phyloP scores from a whole-genome alignment of 1,140 invertebrate species.

The silkworm (Bombyx mori) region ASM3026992v2 NC_085108.1:5316001-5316500 shows the following conservation, averaged over 20 bases:
- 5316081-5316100: conserved; percentile 14
- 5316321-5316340: too few species aligned
- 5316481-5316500: too few species aligned
- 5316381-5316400: too few species aligned
- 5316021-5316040: conserved; percentile 12
- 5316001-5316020: conserved; percentile 10
- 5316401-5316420: too few species aligned
- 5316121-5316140: conserved; percentile 15
- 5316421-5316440: too few species aligned
- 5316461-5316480: too few species aligned
- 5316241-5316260: conserved; percentile 16
- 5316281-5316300: too few species aligned
- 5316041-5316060: conserved; percentile 12
- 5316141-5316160: conserved; percentile 25
- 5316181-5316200: conserved; percentile 37
- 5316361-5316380: too few species aligned
- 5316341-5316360: too few species aligned
- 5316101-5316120: conserved; percentile 11
- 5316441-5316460: too few species aligned
- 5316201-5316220: conserved; percentile 10
- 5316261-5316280: too few species aligned
- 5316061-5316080: conserved; percentile 14
- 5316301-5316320: too few species aligned
- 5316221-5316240: conserved; percentile 32
- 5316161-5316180: conserved; percentile 37